phyloP scores from a whole-genome alignment of 2,888 invertebrate species.

The Stenichneumon culpator region DNA sequence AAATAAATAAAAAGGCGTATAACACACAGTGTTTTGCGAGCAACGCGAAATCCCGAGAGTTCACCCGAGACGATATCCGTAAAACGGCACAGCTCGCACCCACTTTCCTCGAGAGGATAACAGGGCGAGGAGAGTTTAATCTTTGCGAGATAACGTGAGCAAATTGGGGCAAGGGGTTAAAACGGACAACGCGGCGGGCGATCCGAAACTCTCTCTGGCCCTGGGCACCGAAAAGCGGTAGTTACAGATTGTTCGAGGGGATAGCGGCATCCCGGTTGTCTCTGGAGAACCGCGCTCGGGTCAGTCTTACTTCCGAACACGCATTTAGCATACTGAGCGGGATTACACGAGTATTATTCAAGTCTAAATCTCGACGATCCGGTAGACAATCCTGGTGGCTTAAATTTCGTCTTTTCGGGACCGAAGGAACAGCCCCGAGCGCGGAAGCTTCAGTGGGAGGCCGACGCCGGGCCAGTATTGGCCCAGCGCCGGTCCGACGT shows the following conservation, averaged over 20 bases:
- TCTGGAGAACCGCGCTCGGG: constrained; percentile 19
- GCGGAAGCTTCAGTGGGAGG: too few species aligned
- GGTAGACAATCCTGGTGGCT: constrained; percentile 35
- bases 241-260: constrained; percentile 74
- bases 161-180: constrained; percentile 39
- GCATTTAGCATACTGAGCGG: constrained; percentile 76
- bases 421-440: background rate
- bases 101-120: constrained; percentile 27
- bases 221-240: constrained; percentile 52
- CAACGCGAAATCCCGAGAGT: background rate
- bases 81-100: constrained; percentile 36
- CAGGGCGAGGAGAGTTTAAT: background rate
- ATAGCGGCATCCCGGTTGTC: constrained; percentile 61
- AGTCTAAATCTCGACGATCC: constrained; percentile 72
- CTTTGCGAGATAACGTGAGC: constrained; percentile 9
- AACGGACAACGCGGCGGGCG: background rate
- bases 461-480: too few species aligned
- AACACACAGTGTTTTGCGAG: background rate
- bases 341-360: constrained; percentile 74
- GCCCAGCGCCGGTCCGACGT: too few species aligned
- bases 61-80: background rate
- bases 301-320: constrained; percentile 74
- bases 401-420: background rate
- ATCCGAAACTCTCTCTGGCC: background rate
- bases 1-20: background rate